A percentile compares a stretch with the other conserved stretches of the same genome.
Conservation (phyloP, 2,888 invertebrate species). For the Latheticus oryzae region DNA sequence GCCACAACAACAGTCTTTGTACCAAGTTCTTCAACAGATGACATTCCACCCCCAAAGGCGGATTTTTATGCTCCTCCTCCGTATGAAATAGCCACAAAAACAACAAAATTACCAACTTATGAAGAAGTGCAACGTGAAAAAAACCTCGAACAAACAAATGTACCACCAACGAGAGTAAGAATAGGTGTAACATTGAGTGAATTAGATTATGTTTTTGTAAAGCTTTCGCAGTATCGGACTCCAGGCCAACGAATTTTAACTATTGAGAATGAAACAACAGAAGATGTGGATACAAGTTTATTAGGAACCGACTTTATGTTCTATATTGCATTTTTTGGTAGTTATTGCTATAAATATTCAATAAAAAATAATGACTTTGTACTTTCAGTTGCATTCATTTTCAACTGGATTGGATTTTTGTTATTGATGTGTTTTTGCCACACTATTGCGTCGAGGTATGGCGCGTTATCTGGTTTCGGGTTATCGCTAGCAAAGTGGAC, state of each 20-base stretch:
- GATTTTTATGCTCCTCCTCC: conserved; percentile 91
- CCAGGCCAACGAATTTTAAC: conserved; percentile 62
- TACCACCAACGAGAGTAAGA: conserved; percentile 49
- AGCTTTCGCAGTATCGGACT: conserved; percentile 53
- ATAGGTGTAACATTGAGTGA: no score
- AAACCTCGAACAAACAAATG: conserved; percentile 76
- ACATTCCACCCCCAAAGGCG: conserved; percentile 84
- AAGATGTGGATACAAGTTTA: conserved; percentile 82
- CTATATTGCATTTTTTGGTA: conserved; percentile 89
- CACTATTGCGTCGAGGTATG: conserved; percentile 92
- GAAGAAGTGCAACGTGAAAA: conserved; percentile 93
- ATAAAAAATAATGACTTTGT: background rate
- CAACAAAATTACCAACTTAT: conserved; percentile 85
- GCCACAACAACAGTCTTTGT: conserved; percentile 45
- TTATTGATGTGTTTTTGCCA: conserved; percentile 94
- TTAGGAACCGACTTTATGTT: conserved; percentile 95
- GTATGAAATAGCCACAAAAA: conserved; percentile 84
- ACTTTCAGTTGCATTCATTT: conserved; percentile 86
- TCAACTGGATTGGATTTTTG: conserved; percentile 96
- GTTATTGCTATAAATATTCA: background rate
- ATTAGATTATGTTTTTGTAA: conserved; percentile 41
- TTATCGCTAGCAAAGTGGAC: conserved; percentile 96
- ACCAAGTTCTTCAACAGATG: conserved; percentile 64
- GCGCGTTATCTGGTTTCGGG: conserved; percentile 92
- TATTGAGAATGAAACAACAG: conserved; percentile 79